phyloP scores from a whole-genome alignment of 2,113 vertebrate genomes.

The Solea solea region DNA sequence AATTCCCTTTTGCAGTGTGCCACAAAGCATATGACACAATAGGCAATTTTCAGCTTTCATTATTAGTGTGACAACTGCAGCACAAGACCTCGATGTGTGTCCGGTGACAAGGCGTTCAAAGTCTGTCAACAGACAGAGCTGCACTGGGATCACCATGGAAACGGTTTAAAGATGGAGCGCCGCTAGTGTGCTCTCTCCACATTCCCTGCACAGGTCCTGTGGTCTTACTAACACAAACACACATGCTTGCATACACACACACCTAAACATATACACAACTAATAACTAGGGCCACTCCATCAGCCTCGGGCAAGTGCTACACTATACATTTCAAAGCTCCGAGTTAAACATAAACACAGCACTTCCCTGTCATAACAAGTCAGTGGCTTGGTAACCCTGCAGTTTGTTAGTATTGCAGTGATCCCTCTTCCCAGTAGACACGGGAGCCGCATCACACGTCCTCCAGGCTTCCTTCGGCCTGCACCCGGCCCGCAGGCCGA shows the following conservation, averaged over 20 bases:
- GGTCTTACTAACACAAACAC: constrained; percentile 22
- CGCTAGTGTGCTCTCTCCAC: constrained; percentile 1
- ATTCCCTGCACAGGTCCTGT: constrained; percentile 13
- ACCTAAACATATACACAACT: constrained; percentile 30
- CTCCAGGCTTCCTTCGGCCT: constrained; percentile 64
- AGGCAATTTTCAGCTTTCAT: background rate
- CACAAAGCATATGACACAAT: background rate
- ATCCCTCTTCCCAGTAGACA: constrained; percentile 68
- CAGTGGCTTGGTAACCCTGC: constrained; percentile 59
- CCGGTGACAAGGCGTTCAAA: background rate
- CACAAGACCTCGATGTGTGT: constrained; percentile 2
- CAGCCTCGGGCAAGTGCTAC: constrained; percentile 58
- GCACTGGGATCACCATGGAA: constrained; percentile 8
- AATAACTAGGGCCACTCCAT: constrained; percentile 49
- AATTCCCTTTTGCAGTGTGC: background rate
- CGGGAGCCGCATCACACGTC: constrained; percentile 52
- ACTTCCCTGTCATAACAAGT: constrained; percentile 79
- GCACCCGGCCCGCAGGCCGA: constrained; percentile 26
- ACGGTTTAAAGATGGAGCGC: constrained; percentile 17
- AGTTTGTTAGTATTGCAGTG: constrained; percentile 72
- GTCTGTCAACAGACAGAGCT: background rate
- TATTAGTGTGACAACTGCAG: background rate
- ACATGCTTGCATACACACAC: constrained; percentile 10
- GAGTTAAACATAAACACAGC: constrained; percentile 75
- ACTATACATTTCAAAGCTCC: constrained; percentile 78